Percentiles rank a stretch among this genome's conserved stretches.
These are phyloP conservation scores for Boloria selene DNA, from an alignment of 2,888 invertebrate genomes.

Conservation along the genomic window DNA sequence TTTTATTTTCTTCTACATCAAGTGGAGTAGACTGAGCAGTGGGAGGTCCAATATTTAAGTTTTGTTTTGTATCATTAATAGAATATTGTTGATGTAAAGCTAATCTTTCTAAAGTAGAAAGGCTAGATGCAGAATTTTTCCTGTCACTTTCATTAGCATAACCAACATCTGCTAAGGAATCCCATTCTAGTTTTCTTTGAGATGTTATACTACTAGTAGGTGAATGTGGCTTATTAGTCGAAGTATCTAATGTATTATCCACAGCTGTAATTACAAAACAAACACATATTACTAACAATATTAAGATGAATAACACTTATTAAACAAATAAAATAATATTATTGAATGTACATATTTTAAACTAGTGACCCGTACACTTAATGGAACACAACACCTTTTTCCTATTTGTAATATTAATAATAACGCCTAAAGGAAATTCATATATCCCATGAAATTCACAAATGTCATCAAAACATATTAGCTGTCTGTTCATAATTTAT, in stretches of 20 bases:
- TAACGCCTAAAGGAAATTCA: too few species aligned
- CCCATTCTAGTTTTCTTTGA: slow-evolving; percentile 91
- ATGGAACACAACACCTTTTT: too few species aligned
- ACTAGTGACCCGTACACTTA: too few species aligned
- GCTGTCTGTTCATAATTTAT: too few species aligned
- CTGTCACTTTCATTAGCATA: slow-evolving; percentile 84
- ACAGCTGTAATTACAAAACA: slow-evolving; percentile 57
- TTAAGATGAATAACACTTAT: too few species aligned
- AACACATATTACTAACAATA: too few species aligned
- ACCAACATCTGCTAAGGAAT: slow-evolving; percentile 93
- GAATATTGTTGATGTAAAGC: slow-evolving; percentile 80
- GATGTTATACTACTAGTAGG: slow-evolving; percentile 90
- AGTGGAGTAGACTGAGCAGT: slow-evolving; percentile 81
- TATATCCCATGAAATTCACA: too few species aligned
- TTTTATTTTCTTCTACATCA: slow-evolving; percentile 58
- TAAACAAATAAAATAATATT: background rate
- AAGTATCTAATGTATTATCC: slow-evolving; percentile 65
- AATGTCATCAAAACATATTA: too few species aligned
- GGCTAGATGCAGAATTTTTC: slow-evolving; percentile 71
- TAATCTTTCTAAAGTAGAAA: slow-evolving; percentile 85
- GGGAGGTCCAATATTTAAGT: slow-evolving; percentile 65
- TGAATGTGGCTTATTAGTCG: slow-evolving; percentile 78
- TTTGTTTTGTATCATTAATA: slow-evolving; percentile 64
- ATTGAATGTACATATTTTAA: too few species aligned
- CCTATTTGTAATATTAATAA: too few species aligned